Base-by-base conservation (phyloP, 2,888 invertebrate genomes). In the Pogonocherus hispidulus region DNA sequence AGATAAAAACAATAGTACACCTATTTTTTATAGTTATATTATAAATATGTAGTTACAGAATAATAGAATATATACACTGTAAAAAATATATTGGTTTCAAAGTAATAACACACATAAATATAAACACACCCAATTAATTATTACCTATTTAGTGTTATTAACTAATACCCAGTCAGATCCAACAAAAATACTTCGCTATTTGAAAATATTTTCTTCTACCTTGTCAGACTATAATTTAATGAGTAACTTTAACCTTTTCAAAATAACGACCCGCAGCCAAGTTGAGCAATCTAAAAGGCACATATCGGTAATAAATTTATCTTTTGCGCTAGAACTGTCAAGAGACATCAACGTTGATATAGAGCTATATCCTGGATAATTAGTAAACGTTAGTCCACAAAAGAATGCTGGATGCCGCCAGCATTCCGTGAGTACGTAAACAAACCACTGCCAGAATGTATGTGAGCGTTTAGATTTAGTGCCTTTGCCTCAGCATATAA, bases 381-480 rank as follows among this genome's bases (percentile, higher is more conserved):
- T 66, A 66, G 59, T 55, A 63, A 47, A 59, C 19, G 66, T 41
- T 56, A 49, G 49, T 27, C 23, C n/a, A 23, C 44, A 35, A 66
- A 66, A 66, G 59, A 41, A 44, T 55, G 49, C 22, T 32, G 22
- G 60, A 49, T 51, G 65, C 65, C 59, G 19, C 27, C 9, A 23
- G 66, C 66, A 44, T 44, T 63, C 51, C 70, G 64, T 70, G 70
- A 64, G 60, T 64, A 67, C 64, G 63, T 66, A 70, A 70, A 70
- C 63, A 70, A 67, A 63, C 67, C 57, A 62, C 60, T 63, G 67
- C 64, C 70, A 62, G 63, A 37, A 63, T 63, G 47, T 66, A 64
- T 70, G 72, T 66, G 67, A 63, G 59, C 49, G 51, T 66, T 49
- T 64, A 70, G 68, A 72, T 70, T 70, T 72, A 72, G 55, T 65